Evolutionary conservation across 30 jellyfish, hydroid and myxozoan species (phyloP), one percentile per base, ranked within the genome.

Genomic region (Aurelia coerulea): DNA sequence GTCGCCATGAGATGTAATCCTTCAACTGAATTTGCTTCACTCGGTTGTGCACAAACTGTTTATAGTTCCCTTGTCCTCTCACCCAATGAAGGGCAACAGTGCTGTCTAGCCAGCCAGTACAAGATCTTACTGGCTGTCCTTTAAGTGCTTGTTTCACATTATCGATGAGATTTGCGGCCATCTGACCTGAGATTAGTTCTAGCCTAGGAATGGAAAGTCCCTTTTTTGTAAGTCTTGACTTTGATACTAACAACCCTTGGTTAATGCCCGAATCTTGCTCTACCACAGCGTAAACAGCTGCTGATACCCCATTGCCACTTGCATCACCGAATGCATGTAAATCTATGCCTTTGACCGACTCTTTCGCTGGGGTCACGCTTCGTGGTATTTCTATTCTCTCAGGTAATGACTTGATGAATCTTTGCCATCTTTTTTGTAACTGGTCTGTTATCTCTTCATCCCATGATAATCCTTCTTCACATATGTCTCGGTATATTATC

Each of bases 71-170:
- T 49, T 65, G 52, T 64, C 78, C 78, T 41, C 70, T 65, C 33
- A 86, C 50, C 91, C 91, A 71, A 51, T 84, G 81, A 2, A 84
- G 58, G 14, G 76, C 95, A 39, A 86, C 95, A 3, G 85, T 86
- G 74, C 90, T 86, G 59, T 86, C 95, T 17, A 62, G 49, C 85
- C 90, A 74, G 19, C 84, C 92, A 65, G n/a, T 33, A 4, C 52
- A 46, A 12, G 29, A 23, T 39, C 15, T 50, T 19, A 88, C 79
- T 16, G 91, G 96, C 29, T 16, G 46, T 62, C 78, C 72, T 60
- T 59, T 62, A 1, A 88, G 83, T 0, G 91, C 78, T 17, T 65
- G 65, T 16, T 64, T 60, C 5, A 74, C 93, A 65, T 88, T 88
- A 8, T 52, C 67, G 2, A 59, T 51, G 17, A 70, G 86, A 56